Base-by-base conservation (phyloP, 2,113 vertebrate species). In the Proteles cristata region DNA sequence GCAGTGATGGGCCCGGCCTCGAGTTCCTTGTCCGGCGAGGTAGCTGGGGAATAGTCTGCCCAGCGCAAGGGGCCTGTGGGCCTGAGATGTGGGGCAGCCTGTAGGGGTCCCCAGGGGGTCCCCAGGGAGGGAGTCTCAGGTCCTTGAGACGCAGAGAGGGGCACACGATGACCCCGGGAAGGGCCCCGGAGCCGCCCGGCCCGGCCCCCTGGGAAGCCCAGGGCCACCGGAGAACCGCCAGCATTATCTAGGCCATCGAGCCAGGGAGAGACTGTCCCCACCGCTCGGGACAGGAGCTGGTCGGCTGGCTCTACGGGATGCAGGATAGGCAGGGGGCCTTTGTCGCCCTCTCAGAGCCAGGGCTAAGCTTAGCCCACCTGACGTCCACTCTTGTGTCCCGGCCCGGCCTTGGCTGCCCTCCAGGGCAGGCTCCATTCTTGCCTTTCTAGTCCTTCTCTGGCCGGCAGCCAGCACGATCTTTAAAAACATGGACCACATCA, bases 111-210 rank as follows among this genome's bases (percentile, higher is more conserved):
- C 0, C 48, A 50, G 48, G 61, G 65, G 35, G 21, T 11, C 48
- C 43, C 2, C 17, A 0, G 19, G 48, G 33, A 58, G 7, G 63
- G 39, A 17, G 3, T 65, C n/a, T 5, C 35, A 83, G 45, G 11
- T 45, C 35, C 16, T 0, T 21, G 63, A 23, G 35, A 11, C 33
- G 33, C 17, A 5, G 63, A 21, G 8, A 14, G 39, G 48, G 23
- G 16, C 39, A 9, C 3, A 21, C 12, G 0, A 5, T 74, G 88
- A 35, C 15, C 26, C 3, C 10, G 17, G 58, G 48, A 87, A 31
- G 68, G 71, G 28, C 61, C 23, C 6, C 0, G 2, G 31, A 33
- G 19, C 69, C 26, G n/a, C 10, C 43, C 0, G 0, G 35, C 53
- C 35, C 21, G 65, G 39, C 16, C 53, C 31, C 31, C 9, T 11